These are phyloP conservation scores for Aleiodes sp. DNA, from an alignment of 1,140 invertebrate genomes.

Conservation along the genomic window DNA sequence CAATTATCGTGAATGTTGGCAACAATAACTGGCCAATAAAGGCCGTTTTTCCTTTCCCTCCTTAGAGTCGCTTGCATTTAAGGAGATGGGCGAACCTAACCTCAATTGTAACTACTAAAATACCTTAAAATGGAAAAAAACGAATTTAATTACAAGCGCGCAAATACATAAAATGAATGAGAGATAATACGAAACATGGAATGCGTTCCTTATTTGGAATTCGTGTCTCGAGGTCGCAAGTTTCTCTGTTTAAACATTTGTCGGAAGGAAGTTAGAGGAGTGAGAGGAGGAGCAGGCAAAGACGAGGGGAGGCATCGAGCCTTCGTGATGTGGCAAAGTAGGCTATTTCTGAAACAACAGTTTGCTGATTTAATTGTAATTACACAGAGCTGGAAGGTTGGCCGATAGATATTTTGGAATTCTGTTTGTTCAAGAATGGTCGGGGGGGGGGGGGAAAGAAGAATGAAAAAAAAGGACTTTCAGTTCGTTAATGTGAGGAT, in stretches of 20 bases:
- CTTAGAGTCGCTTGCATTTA: too few relatives aligned
- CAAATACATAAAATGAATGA: conserved; percentile 21
- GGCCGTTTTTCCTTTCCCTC: too few relatives aligned
- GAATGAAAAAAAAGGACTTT: not conserved
- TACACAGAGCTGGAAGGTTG: conserved; percentile 46
- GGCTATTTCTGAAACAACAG: conserved; percentile 37
- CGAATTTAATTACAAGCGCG: conserved; percentile 25
- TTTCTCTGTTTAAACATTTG: conserved; percentile 15
- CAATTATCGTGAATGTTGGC: too few relatives aligned
- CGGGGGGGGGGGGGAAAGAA: not conserved
- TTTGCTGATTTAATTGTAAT: conserved; percentile 53
- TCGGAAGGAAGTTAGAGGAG: not conserved
- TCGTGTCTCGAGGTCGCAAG: conserved; percentile 11
- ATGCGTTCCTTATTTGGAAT: not conserved
- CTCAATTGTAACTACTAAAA: not conserved
- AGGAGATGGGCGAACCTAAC: too few relatives aligned
- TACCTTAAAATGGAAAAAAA: conserved; percentile 12
- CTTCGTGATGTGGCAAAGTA: conserved; percentile 32
- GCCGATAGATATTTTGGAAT: conserved; percentile 12
- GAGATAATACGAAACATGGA: conserved; percentile 19
- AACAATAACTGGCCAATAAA: too few relatives aligned
- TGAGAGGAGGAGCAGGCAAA: not conserved
- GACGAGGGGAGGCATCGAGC: not conserved
- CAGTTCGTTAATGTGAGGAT: conserved; percentile 44
- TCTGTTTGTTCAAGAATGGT: not conserved